A percentile compares a stretch with the other conserved stretches of the same genome.
phyloP scores from a whole-genome alignment of 2,888 invertebrate genomes.

The Nymphalis c-album region DNA sequence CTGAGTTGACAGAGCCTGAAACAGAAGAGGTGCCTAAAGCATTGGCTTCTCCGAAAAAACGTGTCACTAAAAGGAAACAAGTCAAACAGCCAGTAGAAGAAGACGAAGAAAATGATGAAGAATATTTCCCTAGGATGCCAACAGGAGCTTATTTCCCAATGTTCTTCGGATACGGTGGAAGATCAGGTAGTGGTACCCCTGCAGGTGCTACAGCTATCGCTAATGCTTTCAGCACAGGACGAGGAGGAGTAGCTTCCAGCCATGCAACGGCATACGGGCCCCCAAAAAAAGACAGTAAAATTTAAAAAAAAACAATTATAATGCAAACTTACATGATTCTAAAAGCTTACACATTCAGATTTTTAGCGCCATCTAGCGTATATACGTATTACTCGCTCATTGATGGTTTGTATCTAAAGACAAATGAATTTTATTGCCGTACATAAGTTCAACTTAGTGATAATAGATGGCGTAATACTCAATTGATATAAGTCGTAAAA shows the following conservation, averaged over 20 bases:
- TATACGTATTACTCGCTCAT: slow-evolving; percentile 12
- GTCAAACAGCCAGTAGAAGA: slow-evolving; percentile 61
- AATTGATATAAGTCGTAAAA: slow-evolving; percentile 13
- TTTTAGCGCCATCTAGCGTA: slow-evolving; percentile 37
- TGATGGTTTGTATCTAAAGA: slow-evolving; percentile 8
- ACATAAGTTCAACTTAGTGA: slow-evolving; percentile 23
- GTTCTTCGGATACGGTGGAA: slow-evolving; percentile 79
- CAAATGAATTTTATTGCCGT: slow-evolving; percentile 24
- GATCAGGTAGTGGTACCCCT: slow-evolving; percentile 68
- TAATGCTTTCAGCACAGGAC: slow-evolving; percentile 87
- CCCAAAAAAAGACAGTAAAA: slow-evolving; percentile 71
- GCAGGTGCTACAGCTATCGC: slow-evolving; percentile 86
- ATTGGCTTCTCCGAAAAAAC: slow-evolving; percentile 51
- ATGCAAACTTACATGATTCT: slow-evolving; percentile 39
- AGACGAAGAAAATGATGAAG: slow-evolving; percentile 80
- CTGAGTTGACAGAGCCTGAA: slow-evolving; percentile 67
- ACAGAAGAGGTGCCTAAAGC: slow-evolving; percentile 63
- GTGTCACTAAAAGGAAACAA: slow-evolving; percentile 68
- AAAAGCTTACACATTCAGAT: slow-evolving; percentile 36
- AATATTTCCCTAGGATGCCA: slow-evolving; percentile 69
- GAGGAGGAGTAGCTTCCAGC: slow-evolving; percentile 86
- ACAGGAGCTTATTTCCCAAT: slow-evolving; percentile 85
- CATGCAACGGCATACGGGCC: slow-evolving; percentile 87
- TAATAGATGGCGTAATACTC: slow-evolving; percentile 33
- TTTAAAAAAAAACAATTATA: slow-evolving; percentile 42